Percentiles rank a stretch among this genome's conserved stretches.
Evolutionary conservation across 2,797 vertebrate species (phyloP).

Genomic region (Silurus aristotelis): DNA sequence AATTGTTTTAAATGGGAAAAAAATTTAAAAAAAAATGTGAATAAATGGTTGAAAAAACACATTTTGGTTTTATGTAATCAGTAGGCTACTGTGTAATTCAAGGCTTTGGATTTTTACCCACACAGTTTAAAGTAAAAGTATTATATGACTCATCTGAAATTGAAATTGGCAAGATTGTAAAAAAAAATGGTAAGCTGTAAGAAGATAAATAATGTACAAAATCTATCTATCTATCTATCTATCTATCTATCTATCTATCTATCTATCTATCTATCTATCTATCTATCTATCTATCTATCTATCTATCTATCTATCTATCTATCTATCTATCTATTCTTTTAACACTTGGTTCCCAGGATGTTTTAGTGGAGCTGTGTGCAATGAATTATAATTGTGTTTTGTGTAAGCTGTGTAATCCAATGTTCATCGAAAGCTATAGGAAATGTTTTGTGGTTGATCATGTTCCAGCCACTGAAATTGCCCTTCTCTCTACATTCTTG

Average conservation of each 20-base stretch:
- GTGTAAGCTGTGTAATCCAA: not conserved
- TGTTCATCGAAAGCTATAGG: not conserved
- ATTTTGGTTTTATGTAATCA: not conserved
- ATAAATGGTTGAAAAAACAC: not conserved
- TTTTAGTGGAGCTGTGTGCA: too few species aligned
- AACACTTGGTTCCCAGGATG: too few species aligned
- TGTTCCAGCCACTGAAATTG: not conserved
- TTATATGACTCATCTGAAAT: not conserved
- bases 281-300: not conserved
- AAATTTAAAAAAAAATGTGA: not conserved
- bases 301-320: not conserved
- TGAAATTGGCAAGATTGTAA: not conserved
- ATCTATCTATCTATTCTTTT: not conserved
- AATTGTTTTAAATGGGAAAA: not conserved
- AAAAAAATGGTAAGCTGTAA: not conserved
- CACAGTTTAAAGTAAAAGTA: not conserved
- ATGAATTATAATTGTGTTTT: not conserved
- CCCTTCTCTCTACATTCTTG: not conserved
- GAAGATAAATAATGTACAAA: not conserved
- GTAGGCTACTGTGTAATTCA: not conserved
- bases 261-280: not conserved
- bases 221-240: not conserved
- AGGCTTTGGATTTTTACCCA: not conserved
- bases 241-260: not conserved
- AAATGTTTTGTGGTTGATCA: not conserved